Evolutionary conservation across 2,888 invertebrate genomes (phyloP), one percentile per base, ranked within the genome.

Genomic region (Sycophila texana): DNA sequence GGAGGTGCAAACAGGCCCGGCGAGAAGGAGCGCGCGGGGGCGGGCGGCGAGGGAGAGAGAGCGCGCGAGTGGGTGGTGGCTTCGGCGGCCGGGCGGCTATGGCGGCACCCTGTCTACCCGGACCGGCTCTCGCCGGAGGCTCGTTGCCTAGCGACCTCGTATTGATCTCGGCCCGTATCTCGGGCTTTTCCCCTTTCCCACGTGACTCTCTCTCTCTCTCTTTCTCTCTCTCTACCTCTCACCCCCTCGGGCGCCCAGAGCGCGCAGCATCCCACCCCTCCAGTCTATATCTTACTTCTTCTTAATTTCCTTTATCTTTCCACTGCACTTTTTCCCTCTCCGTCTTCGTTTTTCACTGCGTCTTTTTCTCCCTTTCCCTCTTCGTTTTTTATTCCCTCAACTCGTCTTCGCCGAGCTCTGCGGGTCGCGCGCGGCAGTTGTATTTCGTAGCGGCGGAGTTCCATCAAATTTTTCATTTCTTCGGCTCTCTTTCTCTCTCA

Each of bases 61-160:
- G 86, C 84, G 84, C 53, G 77, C 20, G 73, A 77, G 68, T 58
- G 76, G 81, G 74, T 75, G 83, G 82, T 75, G 82, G 74, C 68
- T 80, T 68, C 85, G 86, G 86, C 83, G 73, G 80, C 76, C 79
- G 82, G 74, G 66, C 65, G 91, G 91, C 90, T 89, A 90, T 91
- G 91, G 92, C 92, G 91, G 91, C 91, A 91, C 91, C 90, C 91
- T 90, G 91, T 91, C 92, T 92, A 93, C 93, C 93, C 93, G 93
- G 90, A 89, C 90, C 89, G 88, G 88, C 90, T 87, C 88, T 88
- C 87, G 88, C 89, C 87, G 89, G 90, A 89, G 90, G 89, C 90
- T 88, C 88, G 91, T 91, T 89, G 89, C 91, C 89, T 90, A 89
- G 90, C 89, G 86, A 90, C 91, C 87, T 84, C 87, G 90, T 91